These are phyloP conservation scores for Zygothrica quintamaculata DNA, from an alignment of 2,888 invertebrate species.

Conservation along the genomic window DNA sequence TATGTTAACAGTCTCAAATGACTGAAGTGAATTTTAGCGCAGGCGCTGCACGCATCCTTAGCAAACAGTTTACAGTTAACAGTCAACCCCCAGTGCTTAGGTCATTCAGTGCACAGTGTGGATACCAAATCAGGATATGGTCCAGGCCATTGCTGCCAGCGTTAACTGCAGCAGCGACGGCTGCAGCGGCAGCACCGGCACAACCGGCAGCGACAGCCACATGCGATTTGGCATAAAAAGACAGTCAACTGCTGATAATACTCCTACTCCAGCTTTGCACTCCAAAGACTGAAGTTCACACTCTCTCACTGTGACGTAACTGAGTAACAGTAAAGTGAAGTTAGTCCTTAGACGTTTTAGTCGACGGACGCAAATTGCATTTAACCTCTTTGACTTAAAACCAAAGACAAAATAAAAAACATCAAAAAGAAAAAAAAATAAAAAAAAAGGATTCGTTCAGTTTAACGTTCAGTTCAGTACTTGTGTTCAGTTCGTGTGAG, in stretches of 20 bases:
- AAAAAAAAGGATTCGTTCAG: constrained; percentile 10
- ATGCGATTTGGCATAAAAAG: constrained; percentile 81
- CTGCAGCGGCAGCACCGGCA: constrained; percentile 25
- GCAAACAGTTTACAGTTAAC: constrained; percentile 34
- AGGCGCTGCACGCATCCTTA: no score
- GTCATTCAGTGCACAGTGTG: constrained; percentile 40
- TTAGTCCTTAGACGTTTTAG: no score
- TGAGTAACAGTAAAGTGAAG: no score
- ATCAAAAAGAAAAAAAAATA: no score
- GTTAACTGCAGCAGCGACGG: constrained; percentile 17
- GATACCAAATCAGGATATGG: constrained; percentile 46
- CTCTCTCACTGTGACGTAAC: constrained; percentile 57
- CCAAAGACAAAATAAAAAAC: no score
- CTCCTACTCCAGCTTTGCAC: constrained; percentile 83
- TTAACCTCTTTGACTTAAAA: no score
- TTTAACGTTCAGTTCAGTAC: constrained; percentile 34
- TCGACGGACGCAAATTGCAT: no score
- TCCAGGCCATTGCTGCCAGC: constrained; percentile 37
- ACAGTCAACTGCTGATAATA: constrained; percentile 74
- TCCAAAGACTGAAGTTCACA: constrained; percentile 71
- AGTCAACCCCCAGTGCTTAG: constrained; percentile 49
- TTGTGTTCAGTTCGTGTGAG: constrained; percentile 68
- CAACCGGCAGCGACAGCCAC: constrained; percentile 17
- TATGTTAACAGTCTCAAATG: constrained; percentile 59
- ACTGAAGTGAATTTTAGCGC: constrained; percentile 58